phyloP scores from a whole-genome alignment of 2,113 vertebrate genomes.

The Talpa occidentalis region DNA sequence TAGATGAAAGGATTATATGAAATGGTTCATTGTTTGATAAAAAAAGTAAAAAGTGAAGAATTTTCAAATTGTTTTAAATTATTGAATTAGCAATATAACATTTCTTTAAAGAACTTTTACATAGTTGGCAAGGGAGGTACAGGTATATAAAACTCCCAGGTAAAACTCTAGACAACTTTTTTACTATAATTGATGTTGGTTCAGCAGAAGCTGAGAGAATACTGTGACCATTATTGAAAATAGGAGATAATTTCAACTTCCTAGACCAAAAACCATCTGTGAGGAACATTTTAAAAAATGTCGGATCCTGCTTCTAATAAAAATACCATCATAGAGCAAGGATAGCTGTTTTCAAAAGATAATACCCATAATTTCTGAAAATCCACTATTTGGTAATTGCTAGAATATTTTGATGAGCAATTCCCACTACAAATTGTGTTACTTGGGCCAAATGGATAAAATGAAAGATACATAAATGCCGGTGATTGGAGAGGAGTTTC shows the following conservation, averaged over 20 bases:
- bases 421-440: neutral
- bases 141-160: neutral
- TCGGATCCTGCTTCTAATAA: neutral
- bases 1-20: neutral
- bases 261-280: neutral
- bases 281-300: neutral
- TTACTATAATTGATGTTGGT: neutral
- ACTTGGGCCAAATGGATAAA: neutral
- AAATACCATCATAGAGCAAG: no score
- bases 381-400: neutral
- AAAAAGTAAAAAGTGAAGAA: neutral
- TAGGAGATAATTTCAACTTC: neutral
- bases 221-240: neutral
- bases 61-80: neutral
- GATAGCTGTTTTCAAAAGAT: neutral
- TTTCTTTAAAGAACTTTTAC: neutral
- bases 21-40: neutral
- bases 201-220: neutral
- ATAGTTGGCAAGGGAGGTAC: neutral
- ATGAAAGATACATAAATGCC: neutral
- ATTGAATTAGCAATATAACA: neutral
- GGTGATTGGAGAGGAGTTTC: neutral
- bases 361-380: neutral
- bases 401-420: neutral
- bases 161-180: neutral